Conservation (phyloP, 2,113 vertebrate genomes). For the Saccopteryx leptura region DNA sequence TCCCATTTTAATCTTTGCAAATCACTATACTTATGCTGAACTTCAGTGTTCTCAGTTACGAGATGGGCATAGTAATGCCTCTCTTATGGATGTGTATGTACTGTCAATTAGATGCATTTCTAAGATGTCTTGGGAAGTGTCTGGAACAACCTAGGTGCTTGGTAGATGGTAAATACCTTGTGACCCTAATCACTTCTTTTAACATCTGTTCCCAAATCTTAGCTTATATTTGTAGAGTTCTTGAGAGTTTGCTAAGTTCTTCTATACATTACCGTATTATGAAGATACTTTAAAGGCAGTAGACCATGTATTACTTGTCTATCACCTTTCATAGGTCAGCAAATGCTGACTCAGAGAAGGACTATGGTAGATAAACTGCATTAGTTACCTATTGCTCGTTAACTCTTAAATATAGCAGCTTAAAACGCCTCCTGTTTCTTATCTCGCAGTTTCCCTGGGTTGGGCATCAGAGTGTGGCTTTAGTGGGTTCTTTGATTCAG, state of each 20-base stretch:
- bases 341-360: constrained; percentile 14
- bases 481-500: neutral
- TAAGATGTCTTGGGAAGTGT: neutral
- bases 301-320: neutral
- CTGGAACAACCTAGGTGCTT: neutral
- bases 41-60: neutral
- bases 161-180: neutral
- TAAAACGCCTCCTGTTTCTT: neutral
- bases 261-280: neutral
- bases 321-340: neutral
- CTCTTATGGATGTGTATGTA: neutral
- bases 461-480: neutral
- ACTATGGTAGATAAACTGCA: neutral
- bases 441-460: neutral
- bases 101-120: neutral
- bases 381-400: neutral
- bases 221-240: neutral
- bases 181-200: neutral
- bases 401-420: neutral
- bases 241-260: neutral
- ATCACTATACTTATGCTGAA: neutral
- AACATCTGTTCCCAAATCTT: neutral
- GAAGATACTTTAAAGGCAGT: neutral
- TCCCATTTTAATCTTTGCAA: neutral
- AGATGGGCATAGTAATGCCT: neutral